phyloP scores from a whole-genome alignment of 2,888 invertebrate species.

The Nasonovia ribisnigri region DNA sequence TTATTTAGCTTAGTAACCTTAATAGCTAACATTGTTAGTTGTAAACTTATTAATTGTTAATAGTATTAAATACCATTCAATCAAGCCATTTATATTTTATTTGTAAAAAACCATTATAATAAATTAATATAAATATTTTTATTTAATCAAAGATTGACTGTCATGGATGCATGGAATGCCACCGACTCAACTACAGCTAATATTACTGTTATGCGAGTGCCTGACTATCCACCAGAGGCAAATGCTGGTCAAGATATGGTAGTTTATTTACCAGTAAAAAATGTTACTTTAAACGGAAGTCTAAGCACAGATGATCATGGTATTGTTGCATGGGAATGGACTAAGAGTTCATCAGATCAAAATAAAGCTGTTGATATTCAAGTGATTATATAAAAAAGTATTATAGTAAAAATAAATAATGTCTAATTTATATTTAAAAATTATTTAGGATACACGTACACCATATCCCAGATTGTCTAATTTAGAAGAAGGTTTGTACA shows the following conservation, averaged over 20 bases:
- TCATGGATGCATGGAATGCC: conserved; percentile 90
- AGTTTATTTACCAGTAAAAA: conserved; percentile 89
- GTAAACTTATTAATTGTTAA: too few relatives aligned
- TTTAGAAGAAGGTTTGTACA: conserved; percentile 93
- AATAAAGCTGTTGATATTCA: conserved; percentile 95
- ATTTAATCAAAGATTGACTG: conserved; percentile 76
- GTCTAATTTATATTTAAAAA: conserved; percentile 36
- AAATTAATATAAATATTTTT: not conserved
- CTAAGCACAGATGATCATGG: conserved; percentile 93
- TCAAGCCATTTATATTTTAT: too few relatives aligned
- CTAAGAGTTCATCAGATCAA: conserved; percentile 84
- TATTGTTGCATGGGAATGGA: conserved; percentile 96
- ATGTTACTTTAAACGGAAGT: conserved; percentile 88
- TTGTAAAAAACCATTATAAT: not conserved
- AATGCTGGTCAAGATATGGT: conserved; percentile 93
- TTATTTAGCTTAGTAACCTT: not conserved
- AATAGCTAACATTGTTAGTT: not conserved
- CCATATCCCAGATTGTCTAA: conserved; percentile 90
- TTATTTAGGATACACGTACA: conserved; percentile 83
- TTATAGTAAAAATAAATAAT: not conserved
- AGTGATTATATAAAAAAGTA: conserved; percentile 69
- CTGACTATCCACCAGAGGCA: conserved; percentile 95
- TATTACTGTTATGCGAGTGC: conserved; percentile 85
- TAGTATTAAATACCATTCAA: too few relatives aligned
- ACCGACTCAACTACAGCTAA: conserved; percentile 89